These are phyloP conservation scores for Oryzias melastigma DNA, from an alignment of 2,113 vertebrate genomes.

Conservation along the genomic window DNA sequence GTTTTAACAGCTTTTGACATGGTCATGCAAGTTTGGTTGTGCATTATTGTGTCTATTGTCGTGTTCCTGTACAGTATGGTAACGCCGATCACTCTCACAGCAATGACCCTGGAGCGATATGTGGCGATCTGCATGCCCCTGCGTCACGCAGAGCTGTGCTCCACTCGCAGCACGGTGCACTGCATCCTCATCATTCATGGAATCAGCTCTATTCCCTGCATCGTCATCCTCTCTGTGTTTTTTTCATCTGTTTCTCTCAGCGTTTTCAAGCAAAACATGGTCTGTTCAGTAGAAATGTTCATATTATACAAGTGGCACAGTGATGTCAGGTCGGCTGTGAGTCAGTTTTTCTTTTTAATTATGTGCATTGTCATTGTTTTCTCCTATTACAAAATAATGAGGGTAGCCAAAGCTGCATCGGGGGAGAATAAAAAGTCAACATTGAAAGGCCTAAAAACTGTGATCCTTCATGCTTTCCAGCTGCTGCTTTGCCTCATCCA, in stretches of 20 bases:
- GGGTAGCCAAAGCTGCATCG: conserved; percentile 42
- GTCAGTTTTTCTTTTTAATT: conserved; percentile 42
- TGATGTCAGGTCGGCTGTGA: conserved; percentile 8
- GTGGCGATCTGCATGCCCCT: conserved; percentile 65
- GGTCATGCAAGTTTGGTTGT: conserved; percentile 23
- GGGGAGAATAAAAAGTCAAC: conserved; percentile 32
- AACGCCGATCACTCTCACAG: conserved; percentile 54
- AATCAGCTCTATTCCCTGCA: conserved; percentile 27
- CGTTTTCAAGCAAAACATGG: background rate
- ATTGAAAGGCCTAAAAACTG: conserved; percentile 52
- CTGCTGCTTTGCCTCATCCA: conserved; percentile 55
- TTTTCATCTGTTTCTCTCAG: background rate
- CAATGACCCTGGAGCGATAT: conserved; percentile 64
- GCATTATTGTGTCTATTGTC: conserved; percentile 14
- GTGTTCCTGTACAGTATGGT: background rate
- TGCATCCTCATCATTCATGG: conserved; percentile 46
- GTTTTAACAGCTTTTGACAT: background rate
- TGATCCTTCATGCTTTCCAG: conserved; percentile 60
- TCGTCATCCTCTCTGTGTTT: conserved; percentile 11
- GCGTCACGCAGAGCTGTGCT: conserved; percentile 48
- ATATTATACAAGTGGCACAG: conserved; percentile 36
- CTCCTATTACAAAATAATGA: conserved; percentile 53
- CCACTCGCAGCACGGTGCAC: conserved; percentile 1
- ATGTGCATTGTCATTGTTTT: conserved; percentile 40
- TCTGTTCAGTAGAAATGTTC: conserved; percentile 23